Percentiles rank a stretch among this genome's conserved stretches.
phyloP scores from a whole-genome alignment of 1,140 invertebrate species.

The Anastrepha obliqua region DNA sequence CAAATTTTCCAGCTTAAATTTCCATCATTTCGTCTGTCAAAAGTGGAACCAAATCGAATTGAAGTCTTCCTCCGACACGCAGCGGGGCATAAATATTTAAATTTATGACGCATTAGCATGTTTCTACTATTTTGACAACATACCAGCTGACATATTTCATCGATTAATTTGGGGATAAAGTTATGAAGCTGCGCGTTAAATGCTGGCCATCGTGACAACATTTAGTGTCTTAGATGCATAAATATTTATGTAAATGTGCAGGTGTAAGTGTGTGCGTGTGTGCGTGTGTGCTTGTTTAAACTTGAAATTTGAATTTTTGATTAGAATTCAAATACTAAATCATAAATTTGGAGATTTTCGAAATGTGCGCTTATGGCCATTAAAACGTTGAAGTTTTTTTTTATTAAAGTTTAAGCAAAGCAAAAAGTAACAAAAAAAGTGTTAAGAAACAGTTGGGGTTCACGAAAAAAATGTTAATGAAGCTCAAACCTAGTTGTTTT shows the following conservation, averaged over 20 bases:
- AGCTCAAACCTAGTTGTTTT: background rate
- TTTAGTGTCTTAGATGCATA: constrained; percentile 5
- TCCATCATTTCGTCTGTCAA: background rate
- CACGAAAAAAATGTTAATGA: background rate
- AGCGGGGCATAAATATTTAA: constrained; percentile 7
- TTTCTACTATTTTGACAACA: constrained; percentile 50
- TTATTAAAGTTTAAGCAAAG: background rate
- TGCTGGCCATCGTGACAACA: background rate
- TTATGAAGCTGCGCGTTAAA: constrained; percentile 44
- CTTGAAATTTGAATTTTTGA: constrained; percentile 52
- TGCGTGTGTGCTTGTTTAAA: background rate
- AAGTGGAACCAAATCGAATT: background rate
- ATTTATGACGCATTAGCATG: constrained; percentile 46
- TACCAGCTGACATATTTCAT: constrained; percentile 50
- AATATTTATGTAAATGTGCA: constrained; percentile 15
- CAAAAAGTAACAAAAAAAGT: background rate
- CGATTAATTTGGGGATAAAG: constrained; percentile 43
- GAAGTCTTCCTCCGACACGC: background rate
- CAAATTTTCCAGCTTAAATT: background rate
- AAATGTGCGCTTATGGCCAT: background rate
- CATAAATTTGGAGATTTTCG: constrained; percentile 41
- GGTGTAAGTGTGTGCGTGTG: background rate
- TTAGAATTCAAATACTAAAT: constrained; percentile 46
- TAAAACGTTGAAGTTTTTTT: constrained; percentile 28
- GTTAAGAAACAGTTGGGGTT: background rate